phyloP scores from a whole-genome alignment of 2,797 vertebrate species.

The Scomberomorus guttatus region DNA sequence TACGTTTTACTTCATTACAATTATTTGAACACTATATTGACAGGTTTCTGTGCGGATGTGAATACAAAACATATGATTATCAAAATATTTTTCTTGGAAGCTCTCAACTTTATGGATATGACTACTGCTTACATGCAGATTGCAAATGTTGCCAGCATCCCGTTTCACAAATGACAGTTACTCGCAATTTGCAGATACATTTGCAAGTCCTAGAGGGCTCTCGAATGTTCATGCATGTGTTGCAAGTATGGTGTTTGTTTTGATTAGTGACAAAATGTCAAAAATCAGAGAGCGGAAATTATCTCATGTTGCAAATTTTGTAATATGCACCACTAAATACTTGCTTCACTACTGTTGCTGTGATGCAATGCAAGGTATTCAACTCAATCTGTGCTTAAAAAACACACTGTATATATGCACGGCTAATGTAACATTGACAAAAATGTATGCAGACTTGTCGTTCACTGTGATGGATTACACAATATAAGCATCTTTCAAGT shows the following conservation, averaged over 20 bases:
- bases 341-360: neutral
- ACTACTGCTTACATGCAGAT: neutral
- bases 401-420: too few relatives aligned
- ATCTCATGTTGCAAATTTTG: slow-evolving; percentile 9
- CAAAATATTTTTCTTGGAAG: neutral
- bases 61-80: neutral
- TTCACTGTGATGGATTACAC: slow-evolving; percentile 10
- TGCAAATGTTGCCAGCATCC: neutral
- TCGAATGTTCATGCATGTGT: neutral
- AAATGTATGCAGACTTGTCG: neutral
- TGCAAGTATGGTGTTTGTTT: neutral
- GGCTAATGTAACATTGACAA: slow-evolving; percentile 3
- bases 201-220: neutral
- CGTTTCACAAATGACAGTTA: neutral
- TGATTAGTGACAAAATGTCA: slow-evolving; percentile 24
- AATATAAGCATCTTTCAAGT: neutral
- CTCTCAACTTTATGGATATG: too few relatives aligned
- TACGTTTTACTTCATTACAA: neutral
- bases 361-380: neutral
- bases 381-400: neutral
- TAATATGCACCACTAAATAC: neutral
- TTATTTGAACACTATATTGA: neutral
- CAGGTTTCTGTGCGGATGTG: neutral
- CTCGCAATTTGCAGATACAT: neutral
- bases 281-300: slow-evolving; percentile 5